Base-by-base conservation (phyloP, 2,888 invertebrate species). In the Drosophila eohydei region DNA sequence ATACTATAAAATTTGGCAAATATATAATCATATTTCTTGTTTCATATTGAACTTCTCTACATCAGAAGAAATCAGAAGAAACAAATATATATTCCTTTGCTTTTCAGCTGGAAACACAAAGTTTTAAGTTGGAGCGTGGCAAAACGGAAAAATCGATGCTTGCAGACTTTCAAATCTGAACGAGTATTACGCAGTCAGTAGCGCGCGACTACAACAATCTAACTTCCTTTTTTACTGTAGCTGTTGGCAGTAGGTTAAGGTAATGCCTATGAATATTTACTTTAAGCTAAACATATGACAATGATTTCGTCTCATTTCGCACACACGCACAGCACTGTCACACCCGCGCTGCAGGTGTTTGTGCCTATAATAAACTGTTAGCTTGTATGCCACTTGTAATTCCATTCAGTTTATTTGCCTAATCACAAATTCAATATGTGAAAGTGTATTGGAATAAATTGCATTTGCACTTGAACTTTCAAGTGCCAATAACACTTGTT, bases 391-490 rank as follows among this genome's bases (percentile, higher is more conserved):
- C 80, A 74, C 82, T 79, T 87, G 88, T 89, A 84, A 89, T 74
- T 75, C 76, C 75, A 74, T 71, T 75, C 70, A 88, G 74, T 87
- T 87, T 87, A 87, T 87, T 90, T 90, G 71, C 90, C 90, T 87
- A 88, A 87, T 87, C 90, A 78, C 75, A 87, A 81, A 87, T 90
- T 90, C 86, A 90, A 90, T 87, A 89, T 88, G 81, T 63, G 78
- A 86, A 85, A 85, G 81, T 88, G 84, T 88, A 84, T 86, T 86
- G 72, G 84, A 89, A 90, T 72, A 90, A 85, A 85, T 90, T 87
- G 70, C 84, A 74, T 54, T 84, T 71, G 63, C 71, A 76, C 77
- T 75, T 71, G 61, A 71, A 54, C 66, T 70, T 44, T 58, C 50
- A 38, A 58, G 55, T 65, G 55, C 32, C 57, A 69, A 64, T 64